Conservation (phyloP, 2,888 invertebrate genomes). For the Machimus rusticus region DNA sequence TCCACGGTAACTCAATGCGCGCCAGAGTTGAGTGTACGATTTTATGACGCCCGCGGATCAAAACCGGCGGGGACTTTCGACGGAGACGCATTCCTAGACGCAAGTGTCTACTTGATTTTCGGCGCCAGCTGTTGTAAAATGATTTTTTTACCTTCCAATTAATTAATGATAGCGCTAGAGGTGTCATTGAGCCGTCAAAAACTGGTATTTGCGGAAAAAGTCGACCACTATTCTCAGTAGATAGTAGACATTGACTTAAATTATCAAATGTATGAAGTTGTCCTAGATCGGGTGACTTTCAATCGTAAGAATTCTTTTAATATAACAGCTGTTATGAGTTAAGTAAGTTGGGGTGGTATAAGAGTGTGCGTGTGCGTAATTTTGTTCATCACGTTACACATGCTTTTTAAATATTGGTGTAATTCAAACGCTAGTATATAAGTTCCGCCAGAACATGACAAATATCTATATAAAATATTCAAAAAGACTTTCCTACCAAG, state of each 20-base stretch:
- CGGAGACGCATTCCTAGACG: background rate
- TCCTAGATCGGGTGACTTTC: too few species aligned
- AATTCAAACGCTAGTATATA: too few species aligned
- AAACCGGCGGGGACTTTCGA: background rate
- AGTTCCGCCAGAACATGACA: too few species aligned
- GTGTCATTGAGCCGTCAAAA: background rate
- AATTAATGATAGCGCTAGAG: background rate
- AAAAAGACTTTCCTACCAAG: too few species aligned
- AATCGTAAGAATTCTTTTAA: too few species aligned
- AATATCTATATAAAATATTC: too few species aligned
- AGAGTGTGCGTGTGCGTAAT: too few species aligned
- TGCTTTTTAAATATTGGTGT: background rate
- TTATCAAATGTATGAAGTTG: too few species aligned
- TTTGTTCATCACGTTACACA: too few species aligned
- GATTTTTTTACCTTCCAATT: background rate
- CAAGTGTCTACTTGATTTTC: background rate
- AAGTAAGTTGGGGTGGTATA: too few species aligned
- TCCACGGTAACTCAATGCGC: background rate
- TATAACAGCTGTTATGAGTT: too few species aligned
- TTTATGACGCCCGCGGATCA: background rate
- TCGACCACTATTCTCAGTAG: background rate
- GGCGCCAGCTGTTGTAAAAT: constrained; percentile 22
- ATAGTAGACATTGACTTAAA: too few species aligned
- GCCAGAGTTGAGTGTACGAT: background rate
- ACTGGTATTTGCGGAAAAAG: background rate